Conservation (phyloP, 1,140 invertebrate genomes). For the Ceratosolen fusciceps region DNA sequence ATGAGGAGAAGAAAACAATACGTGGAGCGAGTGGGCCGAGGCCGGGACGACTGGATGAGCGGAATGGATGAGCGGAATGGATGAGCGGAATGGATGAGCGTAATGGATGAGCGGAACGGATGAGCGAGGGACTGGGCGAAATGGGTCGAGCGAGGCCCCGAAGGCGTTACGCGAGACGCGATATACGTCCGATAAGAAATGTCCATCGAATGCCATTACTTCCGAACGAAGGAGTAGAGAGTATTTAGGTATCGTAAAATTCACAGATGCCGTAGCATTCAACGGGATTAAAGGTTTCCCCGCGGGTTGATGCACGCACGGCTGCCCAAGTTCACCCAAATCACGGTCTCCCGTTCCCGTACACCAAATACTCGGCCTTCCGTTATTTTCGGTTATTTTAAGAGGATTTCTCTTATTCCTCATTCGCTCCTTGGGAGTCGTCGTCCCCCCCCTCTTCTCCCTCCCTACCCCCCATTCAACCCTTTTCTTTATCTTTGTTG, state of each 20-base stretch:
- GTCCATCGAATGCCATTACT: slow-evolving; percentile 43
- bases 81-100: background rate
- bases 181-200: slow-evolving; percentile 39
- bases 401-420: slow-evolving; percentile 45
- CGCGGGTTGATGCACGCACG: slow-evolving; percentile 28
- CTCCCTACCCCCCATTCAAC: too few relatives aligned
- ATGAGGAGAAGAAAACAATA: slow-evolving; percentile 1
- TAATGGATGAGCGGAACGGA: background rate
- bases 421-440: slow-evolving; percentile 17
- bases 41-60: too few relatives aligned
- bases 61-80: background rate
- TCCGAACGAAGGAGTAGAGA: slow-evolving; percentile 40
- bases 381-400: slow-evolving; percentile 45
- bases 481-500: slow-evolving; percentile 28
- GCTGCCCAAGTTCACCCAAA: slow-evolving; percentile 18
- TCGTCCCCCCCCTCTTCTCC: background rate
- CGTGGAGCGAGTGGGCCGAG: background rate
- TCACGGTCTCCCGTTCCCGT: slow-evolving; percentile 22
- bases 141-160: background rate
- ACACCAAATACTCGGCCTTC: slow-evolving; percentile 41
- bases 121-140: background rate
- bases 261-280: slow-evolving; percentile 44
- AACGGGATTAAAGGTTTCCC: slow-evolving; percentile 37
- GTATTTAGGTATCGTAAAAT: slow-evolving; percentile 44
- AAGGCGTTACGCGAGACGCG: background rate